Base-by-base conservation (phyloP, 30 jellyfish, hydroid and myxozoan genomes). In the Aurelia aurita complex sp. Pacific region DNA sequence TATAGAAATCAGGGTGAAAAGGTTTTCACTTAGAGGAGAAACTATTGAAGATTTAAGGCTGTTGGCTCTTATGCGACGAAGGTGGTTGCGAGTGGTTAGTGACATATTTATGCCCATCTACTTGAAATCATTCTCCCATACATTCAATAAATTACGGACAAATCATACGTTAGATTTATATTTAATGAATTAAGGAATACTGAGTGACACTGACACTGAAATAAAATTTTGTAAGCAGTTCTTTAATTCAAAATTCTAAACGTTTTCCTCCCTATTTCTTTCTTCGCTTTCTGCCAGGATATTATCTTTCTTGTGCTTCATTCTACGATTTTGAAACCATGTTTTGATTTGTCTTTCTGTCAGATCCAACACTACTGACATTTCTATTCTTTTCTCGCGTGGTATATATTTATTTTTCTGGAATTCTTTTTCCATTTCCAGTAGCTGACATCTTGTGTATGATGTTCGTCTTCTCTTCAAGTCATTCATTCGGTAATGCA, bases 291-390 rank as follows among this genome's bases (percentile, higher is more conserved):
- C 64, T 50, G 91, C 19, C 53, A 40, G 17, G 4, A 9, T 13
- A 10, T 40, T 83, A 59, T 85, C 94, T 77, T 81, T 90, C 64
- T 91, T 91, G 29, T 76, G 77, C 68, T 91, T 91, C 98, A 91
- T 91, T 74, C 98, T 76, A 69, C 98, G 67, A 72, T 92, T 92
- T 73, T 92, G 98, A 69, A 92, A 92, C 98, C 98, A 92, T 40
- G 98, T 92, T 67, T 92, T 92, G 9, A 92, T 86, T 82, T 92
- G 98, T n/a, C 96, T 79, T 72, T 92, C 98, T 3, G 98, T 36
- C 77, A 92, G 63, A 65, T 80, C 79, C 74, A 92, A 75, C 52
- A 61, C 43, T 29, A 87, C 11, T 11, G 98, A 92, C 85, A 92
- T n/a, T 50, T 92, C 96, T 16, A 92, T 82, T 32, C 98, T 83